Evolutionary conservation across 2,113 vertebrate species (phyloP).

Genomic region (Gnathonemus echidnorhynchus): DNA sequence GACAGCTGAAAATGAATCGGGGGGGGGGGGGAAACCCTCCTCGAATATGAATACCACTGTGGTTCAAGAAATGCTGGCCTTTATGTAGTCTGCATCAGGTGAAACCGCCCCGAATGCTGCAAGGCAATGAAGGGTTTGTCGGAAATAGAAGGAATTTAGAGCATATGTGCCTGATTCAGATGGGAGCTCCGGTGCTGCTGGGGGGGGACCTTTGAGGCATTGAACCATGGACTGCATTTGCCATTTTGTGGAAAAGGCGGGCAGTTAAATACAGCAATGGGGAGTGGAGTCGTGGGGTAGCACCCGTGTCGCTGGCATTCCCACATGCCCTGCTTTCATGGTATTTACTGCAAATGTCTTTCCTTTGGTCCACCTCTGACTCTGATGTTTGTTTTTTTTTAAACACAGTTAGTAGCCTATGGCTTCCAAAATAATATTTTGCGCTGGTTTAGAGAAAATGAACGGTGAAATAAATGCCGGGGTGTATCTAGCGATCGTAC

Average conservation of each 20-base stretch:
- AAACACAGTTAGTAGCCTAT: not conserved
- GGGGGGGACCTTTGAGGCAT: not conserved
- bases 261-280: not conserved
- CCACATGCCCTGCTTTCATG: not conserved
- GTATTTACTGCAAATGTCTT: not conserved
- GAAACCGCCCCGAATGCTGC: not conserved
- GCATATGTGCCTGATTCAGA: slow-evolving; percentile 20
- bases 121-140: not conserved
- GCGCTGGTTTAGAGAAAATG: not conserved
- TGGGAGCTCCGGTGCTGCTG: not conserved
- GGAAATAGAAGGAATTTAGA: not conserved
- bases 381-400: not conserved
- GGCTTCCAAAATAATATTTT: not conserved
- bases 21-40: slow-evolving; percentile 12
- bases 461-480: not conserved
- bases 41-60: slow-evolving; percentile 25
- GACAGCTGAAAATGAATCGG: slow-evolving; percentile 2
- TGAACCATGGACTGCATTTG: not conserved
- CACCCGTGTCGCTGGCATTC: not conserved
- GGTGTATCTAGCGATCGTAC: not conserved
- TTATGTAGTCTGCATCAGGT: slow-evolving; percentile 38
- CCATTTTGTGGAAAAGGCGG: not conserved
- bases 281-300: not conserved
- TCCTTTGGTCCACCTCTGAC: not conserved
- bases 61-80: slow-evolving; percentile 42